Conservation (phyloP, 2,888 invertebrate species). For the Linyphia triangularis region DNA sequence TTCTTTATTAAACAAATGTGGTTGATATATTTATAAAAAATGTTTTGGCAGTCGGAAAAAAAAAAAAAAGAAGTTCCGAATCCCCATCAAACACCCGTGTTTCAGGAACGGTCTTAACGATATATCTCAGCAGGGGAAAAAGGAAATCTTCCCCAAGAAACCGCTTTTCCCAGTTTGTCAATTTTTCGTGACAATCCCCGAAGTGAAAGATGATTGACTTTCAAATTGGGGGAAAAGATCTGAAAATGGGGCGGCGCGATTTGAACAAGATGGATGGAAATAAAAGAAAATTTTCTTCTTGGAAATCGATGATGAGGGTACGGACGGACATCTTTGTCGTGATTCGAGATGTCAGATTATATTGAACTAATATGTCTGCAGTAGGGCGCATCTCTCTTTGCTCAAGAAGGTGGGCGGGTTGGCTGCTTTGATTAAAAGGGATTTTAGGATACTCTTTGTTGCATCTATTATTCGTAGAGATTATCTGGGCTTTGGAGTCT, state of each 20-base stretch:
- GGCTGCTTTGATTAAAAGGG: constrained; percentile 36
- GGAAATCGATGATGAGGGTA: no score
- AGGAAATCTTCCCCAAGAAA: constrained; percentile 5
- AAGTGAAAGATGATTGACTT: constrained; percentile 54
- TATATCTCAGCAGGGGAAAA: constrained; percentile 8
- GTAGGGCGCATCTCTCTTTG: not conserved
- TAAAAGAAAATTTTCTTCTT: constrained; percentile 18
- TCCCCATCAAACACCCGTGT: constrained; percentile 6
- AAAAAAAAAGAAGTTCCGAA: no score
- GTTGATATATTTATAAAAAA: no score
- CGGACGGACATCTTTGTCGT: constrained; percentile 28
- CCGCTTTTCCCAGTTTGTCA: constrained; percentile 28
- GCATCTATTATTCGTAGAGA: not conserved
- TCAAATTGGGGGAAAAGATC: constrained; percentile 41
- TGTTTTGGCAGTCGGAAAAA: no score
- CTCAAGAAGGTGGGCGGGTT: not conserved
- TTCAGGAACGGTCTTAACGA: constrained; percentile 2
- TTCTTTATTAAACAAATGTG: no score
- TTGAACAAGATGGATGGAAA: constrained; percentile 46
- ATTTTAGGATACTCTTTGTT: not conserved
- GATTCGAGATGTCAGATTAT: constrained; percentile 42
- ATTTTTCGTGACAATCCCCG: constrained; percentile 38
- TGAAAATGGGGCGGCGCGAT: constrained; percentile 32
- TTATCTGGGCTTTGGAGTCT: not conserved
- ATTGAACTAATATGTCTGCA: constrained; percentile 42